Percentiles rank a stretch among this genome's conserved stretches.
phyloP scores from a whole-genome alignment of 2,888 invertebrate genomes.

The Brachypalpus laphriformis region DNA sequence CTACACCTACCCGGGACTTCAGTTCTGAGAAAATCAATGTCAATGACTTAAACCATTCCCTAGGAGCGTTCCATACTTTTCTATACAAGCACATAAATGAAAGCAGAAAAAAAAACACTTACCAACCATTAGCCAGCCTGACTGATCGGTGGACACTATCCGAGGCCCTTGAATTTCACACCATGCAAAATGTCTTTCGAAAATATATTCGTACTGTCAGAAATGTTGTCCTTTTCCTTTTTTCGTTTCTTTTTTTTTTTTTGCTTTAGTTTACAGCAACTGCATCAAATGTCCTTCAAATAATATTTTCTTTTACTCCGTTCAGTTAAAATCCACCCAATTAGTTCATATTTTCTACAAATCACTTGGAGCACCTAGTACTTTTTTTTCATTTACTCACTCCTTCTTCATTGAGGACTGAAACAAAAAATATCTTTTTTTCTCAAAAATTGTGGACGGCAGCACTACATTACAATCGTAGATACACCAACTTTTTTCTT shows the following conservation, averaged over 20 bases:
- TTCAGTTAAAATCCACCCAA: neutral
- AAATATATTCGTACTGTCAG: constrained; percentile 54
- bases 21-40: constrained; percentile 27
- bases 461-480: constrained; percentile 29
- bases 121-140: constrained; percentile 69
- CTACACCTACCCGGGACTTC: constrained; percentile 17
- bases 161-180: constrained; percentile 77
- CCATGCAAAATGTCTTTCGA: constrained; percentile 73
- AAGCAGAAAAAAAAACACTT: constrained; percentile 17
- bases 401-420: neutral
- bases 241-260: neutral
- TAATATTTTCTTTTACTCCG: neutral
- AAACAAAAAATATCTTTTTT: neutral
- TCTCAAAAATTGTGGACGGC: constrained; percentile 37
- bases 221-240: constrained; percentile 46
- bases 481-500: constrained; percentile 14
- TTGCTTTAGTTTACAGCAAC: constrained; percentile 15
- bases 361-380: constrained; percentile 28
- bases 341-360: constrained; percentile 25
- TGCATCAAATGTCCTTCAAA: constrained; percentile 26
- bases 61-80: neutral
- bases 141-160: constrained; percentile 74
- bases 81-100: neutral
- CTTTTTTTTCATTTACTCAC: constrained; percentile 25
- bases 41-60: neutral